phyloP scores from a whole-genome alignment of 2,888 invertebrate genomes.

The Scelioninae gen. 1 region DNA sequence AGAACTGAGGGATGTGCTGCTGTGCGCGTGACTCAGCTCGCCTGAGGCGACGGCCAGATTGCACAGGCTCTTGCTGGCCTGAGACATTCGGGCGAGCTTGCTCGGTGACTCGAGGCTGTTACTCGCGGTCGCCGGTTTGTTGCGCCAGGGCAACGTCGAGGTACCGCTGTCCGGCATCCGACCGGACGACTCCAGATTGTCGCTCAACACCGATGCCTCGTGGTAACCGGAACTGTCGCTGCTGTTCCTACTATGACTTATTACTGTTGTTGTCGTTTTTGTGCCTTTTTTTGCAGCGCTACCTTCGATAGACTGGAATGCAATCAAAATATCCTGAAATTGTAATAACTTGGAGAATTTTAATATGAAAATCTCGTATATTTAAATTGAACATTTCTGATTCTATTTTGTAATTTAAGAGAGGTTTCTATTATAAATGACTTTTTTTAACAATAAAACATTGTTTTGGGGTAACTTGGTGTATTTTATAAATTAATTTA shows the following conservation, averaged over 20 bases:
- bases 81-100: slow-evolving; percentile 80
- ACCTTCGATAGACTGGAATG: too few species aligned
- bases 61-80: slow-evolving; percentile 82
- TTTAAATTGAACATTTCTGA: too few species aligned
- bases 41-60: slow-evolving; percentile 78
- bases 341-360: too few species aligned
- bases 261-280: slow-evolving; percentile 85
- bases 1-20: slow-evolving; percentile 82
- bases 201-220: slow-evolving; percentile 88
- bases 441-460: too few species aligned
- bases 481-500: too few species aligned
- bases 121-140: slow-evolving; percentile 75
- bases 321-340: too few species aligned
- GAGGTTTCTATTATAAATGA: too few species aligned
- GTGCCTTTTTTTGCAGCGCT: too few species aligned
- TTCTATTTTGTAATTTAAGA: too few species aligned
- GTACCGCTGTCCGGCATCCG: slow-evolving; percentile 77
- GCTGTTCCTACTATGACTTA: slow-evolving; percentile 89
- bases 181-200: slow-evolving; percentile 85
- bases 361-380: too few species aligned
- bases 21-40: slow-evolving; percentile 78
- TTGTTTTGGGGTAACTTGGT: too few species aligned
- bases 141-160: slow-evolving; percentile 82
- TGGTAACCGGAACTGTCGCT: slow-evolving; percentile 91
- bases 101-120: slow-evolving; percentile 77